Conservation (phyloP, 2,888 invertebrate species). For the Pseudoips prasinana region DNA sequence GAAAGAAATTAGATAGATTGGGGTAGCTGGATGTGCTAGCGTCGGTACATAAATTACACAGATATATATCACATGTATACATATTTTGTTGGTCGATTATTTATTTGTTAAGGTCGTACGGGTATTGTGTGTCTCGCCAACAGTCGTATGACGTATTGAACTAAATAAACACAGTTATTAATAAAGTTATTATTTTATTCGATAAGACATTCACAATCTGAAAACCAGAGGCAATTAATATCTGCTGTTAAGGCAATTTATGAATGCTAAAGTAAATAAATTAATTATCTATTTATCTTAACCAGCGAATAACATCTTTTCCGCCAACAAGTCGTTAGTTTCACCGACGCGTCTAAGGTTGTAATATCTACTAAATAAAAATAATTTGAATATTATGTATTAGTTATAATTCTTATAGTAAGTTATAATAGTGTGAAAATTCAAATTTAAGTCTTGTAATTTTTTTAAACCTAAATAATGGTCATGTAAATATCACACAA, state of each 20-base stretch:
- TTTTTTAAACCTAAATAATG: constrained; percentile 53
- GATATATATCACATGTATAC: too few species aligned
- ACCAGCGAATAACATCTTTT: constrained; percentile 51
- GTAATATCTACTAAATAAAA: constrained; percentile 49
- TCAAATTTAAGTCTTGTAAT: constrained; percentile 57
- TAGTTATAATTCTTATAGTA: constrained; percentile 52
- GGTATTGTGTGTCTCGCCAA: too few species aligned
- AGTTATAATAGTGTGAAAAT: constrained; percentile 54
- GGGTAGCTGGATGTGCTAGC: too few species aligned
- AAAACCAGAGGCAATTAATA: constrained; percentile 68
- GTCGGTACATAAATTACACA: too few species aligned
- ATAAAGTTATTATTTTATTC: constrained; percentile 75
- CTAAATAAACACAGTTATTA: constrained; percentile 28
- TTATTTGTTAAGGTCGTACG: too few species aligned
- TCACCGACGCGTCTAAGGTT: constrained; percentile 38
- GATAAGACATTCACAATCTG: constrained; percentile 77
- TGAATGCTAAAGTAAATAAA: constrained; percentile 73
- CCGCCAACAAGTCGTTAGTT: constrained; percentile 62
- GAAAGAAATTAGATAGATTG: too few species aligned
- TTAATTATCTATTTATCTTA: constrained; percentile 65
- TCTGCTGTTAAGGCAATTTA: constrained; percentile 73
- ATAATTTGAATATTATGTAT: constrained; percentile 48
- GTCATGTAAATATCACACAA: constrained; percentile 44
- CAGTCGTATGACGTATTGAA: too few species aligned
- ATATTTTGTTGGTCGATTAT: too few species aligned